A percentile compares a stretch with the other conserved stretches of the same genome.
phyloP scores from a whole-genome alignment of 2,888 invertebrate species.

The Subacronicta megacephala region DNA sequence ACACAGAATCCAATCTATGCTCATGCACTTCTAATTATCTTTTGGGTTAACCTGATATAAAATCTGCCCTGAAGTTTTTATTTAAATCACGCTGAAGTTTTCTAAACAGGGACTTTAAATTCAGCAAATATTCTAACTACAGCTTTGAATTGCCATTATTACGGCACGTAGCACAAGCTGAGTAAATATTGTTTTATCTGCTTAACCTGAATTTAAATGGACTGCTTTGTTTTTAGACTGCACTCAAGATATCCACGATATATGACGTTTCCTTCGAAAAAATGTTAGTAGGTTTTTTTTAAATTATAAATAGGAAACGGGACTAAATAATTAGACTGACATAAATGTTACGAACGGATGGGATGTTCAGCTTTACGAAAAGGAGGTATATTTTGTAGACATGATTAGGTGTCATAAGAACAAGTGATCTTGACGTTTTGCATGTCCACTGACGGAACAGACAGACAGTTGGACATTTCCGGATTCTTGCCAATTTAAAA shows the following conservation, averaged over 20 bases:
- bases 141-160: background rate
- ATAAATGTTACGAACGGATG: constrained; percentile 28
- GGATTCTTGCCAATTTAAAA: constrained; percentile 21
- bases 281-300: background rate
- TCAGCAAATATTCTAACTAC: background rate
- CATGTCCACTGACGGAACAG: constrained; percentile 13
- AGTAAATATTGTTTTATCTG: constrained; percentile 1
- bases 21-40: no score
- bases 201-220: background rate
- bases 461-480: constrained; percentile 37
- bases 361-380: constrained; percentile 20
- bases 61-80: no score
- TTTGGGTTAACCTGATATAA: no score
- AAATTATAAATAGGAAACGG: constrained; percentile 17
- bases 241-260: background rate
- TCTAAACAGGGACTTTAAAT: background rate
- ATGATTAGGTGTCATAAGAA: constrained; percentile 36
- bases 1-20: no score
- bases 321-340: constrained; percentile 37
- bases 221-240: background rate
- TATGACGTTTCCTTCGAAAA: constrained; percentile 2
- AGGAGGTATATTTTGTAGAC: constrained; percentile 25
- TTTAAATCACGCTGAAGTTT: no score
- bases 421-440: constrained; percentile 29
- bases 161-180: background rate